Base-by-base conservation (phyloP, 2,888 invertebrate genomes). In the Dexiosoma caninum region DNA sequence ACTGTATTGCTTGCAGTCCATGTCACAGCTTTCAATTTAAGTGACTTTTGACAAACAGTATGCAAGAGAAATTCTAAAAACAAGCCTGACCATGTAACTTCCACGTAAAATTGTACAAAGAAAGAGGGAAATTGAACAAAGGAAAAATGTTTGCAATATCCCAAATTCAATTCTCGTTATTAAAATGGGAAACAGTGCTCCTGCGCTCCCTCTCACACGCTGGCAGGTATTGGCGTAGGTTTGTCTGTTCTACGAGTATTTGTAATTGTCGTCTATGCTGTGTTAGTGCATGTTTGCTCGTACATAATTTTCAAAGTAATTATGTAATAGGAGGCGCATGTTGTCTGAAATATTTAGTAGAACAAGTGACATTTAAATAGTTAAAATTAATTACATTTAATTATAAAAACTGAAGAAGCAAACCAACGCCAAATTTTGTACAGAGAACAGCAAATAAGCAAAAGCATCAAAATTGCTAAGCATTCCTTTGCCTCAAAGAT, bases 321-420 rank as follows among this genome's bases (percentile, higher is more conserved):
- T 78, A 78, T 57, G 46, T 23, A 44, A 64, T 44, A 72, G 53
- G 57, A 72, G 62, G 81, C 81, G 76, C 81, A 81, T 69, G 72
- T 69, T 77, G 81, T 77, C 81, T 77, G 55, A 62, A 69, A 42
- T 64, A 67, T 67, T 75, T 51, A 75, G 49, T 57, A 69, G 81
- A 62, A 72, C 62, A 72, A 72, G 72, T 81, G 72, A 81, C 81
- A 81, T 77, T 81, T 77, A 77, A 81, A 81, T 81, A 77, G 77
- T 81, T 77, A 77, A 81, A 81, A 81, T 81, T 81, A 81, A 81
- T 81, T 77, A 81, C 81, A 81, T 81, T 81, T 81, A 81, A 81
- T 77, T 77, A 81, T 64, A 67, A 75, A 81, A 62, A 57, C 21
- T 55, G 35, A n/a, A 74, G 16, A 7, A 35, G 27, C 32, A 62